phyloP scores from a whole-genome alignment of 2,113 vertebrate species.

The Oreochromis spilurus region DNA sequence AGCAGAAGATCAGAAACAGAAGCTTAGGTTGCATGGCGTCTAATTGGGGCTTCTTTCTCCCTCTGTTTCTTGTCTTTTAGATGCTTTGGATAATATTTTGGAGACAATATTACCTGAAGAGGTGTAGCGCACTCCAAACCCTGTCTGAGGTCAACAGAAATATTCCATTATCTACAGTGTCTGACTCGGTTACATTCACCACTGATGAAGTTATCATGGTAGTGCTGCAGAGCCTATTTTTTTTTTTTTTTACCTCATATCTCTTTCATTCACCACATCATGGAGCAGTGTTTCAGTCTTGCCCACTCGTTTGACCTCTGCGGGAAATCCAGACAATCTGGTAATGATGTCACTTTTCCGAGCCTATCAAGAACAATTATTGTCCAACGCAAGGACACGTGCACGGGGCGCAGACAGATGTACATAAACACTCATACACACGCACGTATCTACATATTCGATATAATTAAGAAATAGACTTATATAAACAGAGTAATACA shows the following conservation, averaged over 20 bases:
- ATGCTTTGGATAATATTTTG: neutral
- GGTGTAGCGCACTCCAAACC: neutral
- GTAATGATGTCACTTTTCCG: constrained; percentile 73
- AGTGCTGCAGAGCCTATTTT: neutral
- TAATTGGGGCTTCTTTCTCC: rapidly evolving
- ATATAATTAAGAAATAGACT: constrained; percentile 68
- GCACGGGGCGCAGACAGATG: constrained; percentile 29
- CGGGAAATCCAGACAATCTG: constrained; percentile 60
- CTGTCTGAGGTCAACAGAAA: neutral
- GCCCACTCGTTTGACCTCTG: constrained; percentile 57
- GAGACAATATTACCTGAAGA: neutral
- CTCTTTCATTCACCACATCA: constrained; percentile 21
- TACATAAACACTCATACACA: constrained; percentile 11
- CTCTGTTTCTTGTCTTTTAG: neutral
- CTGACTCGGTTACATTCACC: neutral
- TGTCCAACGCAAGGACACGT: constrained; percentile 34
- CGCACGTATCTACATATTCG: neutral
- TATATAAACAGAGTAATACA: constrained; percentile 70
- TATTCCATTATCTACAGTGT: neutral
- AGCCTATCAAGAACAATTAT: constrained; percentile 69
- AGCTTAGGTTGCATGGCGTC: neutral
- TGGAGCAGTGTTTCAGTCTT: constrained; percentile 10
- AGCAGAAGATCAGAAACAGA: neutral
- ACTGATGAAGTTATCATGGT: neutral
- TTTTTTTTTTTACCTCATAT: neutral